Evolutionary conservation across 2,113 vertebrate genomes (phyloP).

Genomic region (Alethe castanea): DNA sequence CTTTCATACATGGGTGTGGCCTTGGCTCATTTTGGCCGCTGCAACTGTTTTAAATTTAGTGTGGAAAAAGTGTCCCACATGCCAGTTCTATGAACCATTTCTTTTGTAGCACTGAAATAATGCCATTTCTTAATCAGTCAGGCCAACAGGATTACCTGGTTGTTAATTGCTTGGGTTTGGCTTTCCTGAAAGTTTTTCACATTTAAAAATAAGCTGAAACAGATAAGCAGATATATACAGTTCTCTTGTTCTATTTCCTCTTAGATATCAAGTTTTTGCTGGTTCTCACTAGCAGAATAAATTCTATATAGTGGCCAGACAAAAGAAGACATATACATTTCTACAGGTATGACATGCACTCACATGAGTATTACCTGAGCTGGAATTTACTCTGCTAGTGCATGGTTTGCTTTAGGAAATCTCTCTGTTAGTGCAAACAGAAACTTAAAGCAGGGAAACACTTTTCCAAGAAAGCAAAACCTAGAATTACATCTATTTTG

Average conservation of each 20-base stretch:
- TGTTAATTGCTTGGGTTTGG: background rate
- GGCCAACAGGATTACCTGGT: background rate
- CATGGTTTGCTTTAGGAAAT: background rate
- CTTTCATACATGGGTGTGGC: background rate
- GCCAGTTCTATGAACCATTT: background rate
- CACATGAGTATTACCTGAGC: background rate
- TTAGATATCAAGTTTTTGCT: background rate
- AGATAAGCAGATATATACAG: background rate
- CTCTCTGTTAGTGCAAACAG: background rate
- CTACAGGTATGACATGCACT: background rate
- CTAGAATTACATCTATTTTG: background rate
- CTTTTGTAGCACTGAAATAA: background rate
- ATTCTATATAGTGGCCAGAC: background rate
- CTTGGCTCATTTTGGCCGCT: background rate
- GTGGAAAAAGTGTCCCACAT: background rate
- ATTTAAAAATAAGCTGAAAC: background rate
- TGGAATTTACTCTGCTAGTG: background rate
- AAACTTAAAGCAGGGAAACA: background rate
- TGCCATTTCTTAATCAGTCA: background rate
- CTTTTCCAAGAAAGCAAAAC: background rate
- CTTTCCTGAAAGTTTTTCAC: background rate
- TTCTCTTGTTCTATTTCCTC: background rate
- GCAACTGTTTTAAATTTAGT: background rate
- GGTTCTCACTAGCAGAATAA: background rate
- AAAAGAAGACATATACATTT: background rate